A percentile compares a stretch with the other conserved stretches of the same genome.
phyloP scores from a whole-genome alignment of 1,140 invertebrate genomes.

The Drosophila erecta region DNA sequence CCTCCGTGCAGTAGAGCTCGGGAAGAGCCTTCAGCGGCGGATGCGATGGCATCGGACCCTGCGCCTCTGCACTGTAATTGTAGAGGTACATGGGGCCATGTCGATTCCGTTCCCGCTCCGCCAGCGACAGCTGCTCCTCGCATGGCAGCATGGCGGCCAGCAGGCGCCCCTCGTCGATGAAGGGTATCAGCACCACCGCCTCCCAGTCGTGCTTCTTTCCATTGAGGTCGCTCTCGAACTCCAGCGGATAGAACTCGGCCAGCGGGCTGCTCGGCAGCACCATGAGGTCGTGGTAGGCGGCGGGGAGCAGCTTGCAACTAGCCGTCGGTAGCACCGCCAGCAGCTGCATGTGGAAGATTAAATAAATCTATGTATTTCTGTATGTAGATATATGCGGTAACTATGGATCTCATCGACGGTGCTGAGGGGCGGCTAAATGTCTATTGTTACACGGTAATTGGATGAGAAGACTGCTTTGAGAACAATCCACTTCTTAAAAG shows the following conservation, averaged over 20 bases:
- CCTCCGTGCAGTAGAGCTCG: slow-evolving; percentile 77
- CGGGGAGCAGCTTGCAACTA: slow-evolving; percentile 91
- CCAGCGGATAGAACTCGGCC: slow-evolving; percentile 94
- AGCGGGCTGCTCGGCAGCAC: slow-evolving; percentile 92
- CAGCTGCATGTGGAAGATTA: slow-evolving; percentile 85
- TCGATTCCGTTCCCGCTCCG: slow-evolving; percentile 91
- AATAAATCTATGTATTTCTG: too few species aligned
- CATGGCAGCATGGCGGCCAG: slow-evolving; percentile 91
- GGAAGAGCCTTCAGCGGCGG: slow-evolving; percentile 56
- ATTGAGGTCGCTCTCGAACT: slow-evolving; percentile 96
- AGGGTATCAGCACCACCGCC: slow-evolving; percentile 98
- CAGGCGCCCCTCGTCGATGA: slow-evolving; percentile 94
- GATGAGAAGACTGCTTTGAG: too few species aligned
- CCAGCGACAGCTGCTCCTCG: slow-evolving; percentile 88
- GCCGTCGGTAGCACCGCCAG: slow-evolving; percentile 96
- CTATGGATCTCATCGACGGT: too few species aligned
- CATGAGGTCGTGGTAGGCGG: slow-evolving; percentile 93
- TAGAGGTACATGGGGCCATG: slow-evolving; percentile 95
- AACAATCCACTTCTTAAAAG: too few species aligned
- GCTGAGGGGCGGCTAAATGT: too few species aligned
- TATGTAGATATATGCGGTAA: background rate
- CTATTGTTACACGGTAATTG: too few species aligned
- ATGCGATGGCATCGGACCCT: slow-evolving; percentile 42
- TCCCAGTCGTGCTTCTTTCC: slow-evolving; percentile 99
- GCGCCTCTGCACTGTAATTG: slow-evolving; percentile 85